A percentile compares a stretch with the other conserved stretches of the same genome.
Evolutionary conservation across 2,888 invertebrate genomes (phyloP).

Genomic region (Stenichneumon culpator): DNA sequence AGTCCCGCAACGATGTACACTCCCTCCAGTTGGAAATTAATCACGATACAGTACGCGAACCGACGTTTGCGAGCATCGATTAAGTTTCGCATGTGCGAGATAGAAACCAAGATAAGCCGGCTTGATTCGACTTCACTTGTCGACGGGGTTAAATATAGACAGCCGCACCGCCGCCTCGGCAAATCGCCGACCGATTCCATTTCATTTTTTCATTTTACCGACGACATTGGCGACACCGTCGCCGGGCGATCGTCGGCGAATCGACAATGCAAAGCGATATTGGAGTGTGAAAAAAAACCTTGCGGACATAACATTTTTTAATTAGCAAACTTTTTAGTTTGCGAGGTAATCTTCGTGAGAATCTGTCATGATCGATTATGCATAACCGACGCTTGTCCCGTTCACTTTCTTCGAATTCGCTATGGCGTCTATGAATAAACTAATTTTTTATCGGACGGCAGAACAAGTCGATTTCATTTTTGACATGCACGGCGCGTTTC

Average conservation of each 20-base stretch:
- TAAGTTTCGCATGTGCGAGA: slow-evolving; percentile 43
- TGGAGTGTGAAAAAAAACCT: background rate
- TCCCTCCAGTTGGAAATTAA: slow-evolving; percentile 47
- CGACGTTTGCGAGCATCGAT: slow-evolving; percentile 35
- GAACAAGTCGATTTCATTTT: too few species aligned
- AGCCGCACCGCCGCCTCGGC: slow-evolving; percentile 20
- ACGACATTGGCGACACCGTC: background rate
- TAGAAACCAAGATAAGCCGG: slow-evolving; percentile 24
- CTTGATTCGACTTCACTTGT: background rate
- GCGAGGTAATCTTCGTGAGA: too few species aligned
- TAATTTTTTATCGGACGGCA: too few species aligned
- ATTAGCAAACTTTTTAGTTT: too few species aligned
- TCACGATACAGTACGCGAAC: background rate
- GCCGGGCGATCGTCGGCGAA: background rate
- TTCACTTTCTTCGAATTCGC: too few species aligned
- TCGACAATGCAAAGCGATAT: background rate
- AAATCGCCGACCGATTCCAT: background rate
- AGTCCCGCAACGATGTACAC: background rate
- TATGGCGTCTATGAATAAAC: too few species aligned
- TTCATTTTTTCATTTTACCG: slow-evolving; percentile 24
- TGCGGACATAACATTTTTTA: too few species aligned
- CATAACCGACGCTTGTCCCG: too few species aligned
- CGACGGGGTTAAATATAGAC: slow-evolving; percentile 45
- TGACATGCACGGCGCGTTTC: too few species aligned
- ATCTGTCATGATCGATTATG: too few species aligned